These are phyloP conservation scores for Drosophila pseudotalamancana DNA, from an alignment of 2,888 invertebrate species.

Conservation along the genomic window DNA sequence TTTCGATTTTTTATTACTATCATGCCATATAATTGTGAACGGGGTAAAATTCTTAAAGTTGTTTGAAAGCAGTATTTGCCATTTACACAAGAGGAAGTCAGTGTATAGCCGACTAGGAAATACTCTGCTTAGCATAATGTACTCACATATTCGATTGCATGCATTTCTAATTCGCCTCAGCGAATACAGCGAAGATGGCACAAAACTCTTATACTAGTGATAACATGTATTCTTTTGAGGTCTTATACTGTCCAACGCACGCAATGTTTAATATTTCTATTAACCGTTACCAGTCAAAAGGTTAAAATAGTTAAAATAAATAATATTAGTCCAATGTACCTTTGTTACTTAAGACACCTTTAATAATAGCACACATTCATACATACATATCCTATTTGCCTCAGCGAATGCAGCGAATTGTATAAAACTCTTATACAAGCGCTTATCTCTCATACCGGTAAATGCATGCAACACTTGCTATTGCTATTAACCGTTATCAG, in stretches of 20 bases:
- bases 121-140: not conserved
- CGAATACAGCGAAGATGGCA: not conserved
- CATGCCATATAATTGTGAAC: conserved; percentile 59
- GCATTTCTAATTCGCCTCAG: not conserved
- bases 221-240: not conserved
- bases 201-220: not conserved
- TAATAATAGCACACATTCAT: too few relatives aligned
- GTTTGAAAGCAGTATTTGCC: not conserved
- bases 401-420: too few relatives aligned
- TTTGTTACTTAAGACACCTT: too few relatives aligned
- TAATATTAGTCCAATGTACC: too few relatives aligned
- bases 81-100: conserved; percentile 7
- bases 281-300: not conserved
- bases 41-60: not conserved
- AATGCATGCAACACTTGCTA: too few relatives aligned
- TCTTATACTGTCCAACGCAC: not conserved
- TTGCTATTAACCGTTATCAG: too few relatives aligned
- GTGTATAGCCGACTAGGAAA: not conserved
- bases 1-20: conserved; percentile 51
- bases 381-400: too few relatives aligned
- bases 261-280: not conserved
- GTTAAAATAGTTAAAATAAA: too few relatives aligned
- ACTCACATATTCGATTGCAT: not conserved
- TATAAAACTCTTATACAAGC: too few relatives aligned
- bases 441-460: too few relatives aligned